These are phyloP conservation scores for Erpetoichthys calabaricus DNA, from an alignment of 2,797 vertebrate genomes.

Conservation along the genomic window DNA sequence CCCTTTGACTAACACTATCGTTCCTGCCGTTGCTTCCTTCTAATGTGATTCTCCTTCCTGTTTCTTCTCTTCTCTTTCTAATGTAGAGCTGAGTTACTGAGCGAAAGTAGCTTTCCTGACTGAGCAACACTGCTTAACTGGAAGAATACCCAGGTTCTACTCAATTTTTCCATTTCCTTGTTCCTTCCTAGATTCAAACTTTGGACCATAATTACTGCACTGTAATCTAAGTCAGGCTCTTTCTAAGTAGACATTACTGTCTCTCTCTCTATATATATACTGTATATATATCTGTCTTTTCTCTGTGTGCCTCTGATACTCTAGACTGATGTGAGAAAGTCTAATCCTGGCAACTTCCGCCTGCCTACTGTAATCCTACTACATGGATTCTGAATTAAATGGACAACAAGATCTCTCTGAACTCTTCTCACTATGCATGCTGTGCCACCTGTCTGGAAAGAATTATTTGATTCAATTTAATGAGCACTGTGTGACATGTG, in stretches of 20 bases:
- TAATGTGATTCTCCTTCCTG: slow-evolving; percentile 39
- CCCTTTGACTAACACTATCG: too few species aligned
- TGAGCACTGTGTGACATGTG: too few species aligned
- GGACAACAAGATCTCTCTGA: too few species aligned
- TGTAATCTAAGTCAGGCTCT: slow-evolving; percentile 16
- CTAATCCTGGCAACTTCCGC: too few species aligned
- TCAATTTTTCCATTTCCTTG: slow-evolving; percentile 31
- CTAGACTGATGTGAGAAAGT: too few species aligned
- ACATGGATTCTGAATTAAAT: too few species aligned
- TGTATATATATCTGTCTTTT: slow-evolving; percentile 20
- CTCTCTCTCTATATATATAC: slow-evolving; percentile 15
- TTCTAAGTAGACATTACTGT: slow-evolving; percentile 26
- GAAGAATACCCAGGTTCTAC: slow-evolving; percentile 52
- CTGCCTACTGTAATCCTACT: too few species aligned
- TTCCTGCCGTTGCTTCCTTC: slow-evolving; percentile 9
- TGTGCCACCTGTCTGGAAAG: too few species aligned
- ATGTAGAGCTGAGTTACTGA: slow-evolving; percentile 74
- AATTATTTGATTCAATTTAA: too few species aligned
- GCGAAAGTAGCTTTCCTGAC: slow-evolving; percentile 74
- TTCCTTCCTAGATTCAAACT: slow-evolving; percentile 35
- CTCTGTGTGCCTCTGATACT: neutral
- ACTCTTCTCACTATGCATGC: too few species aligned
- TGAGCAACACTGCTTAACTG: slow-evolving; percentile 56
- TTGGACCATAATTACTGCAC: slow-evolving; percentile 30
- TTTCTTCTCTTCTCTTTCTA: slow-evolving; percentile 55